Conservation (phyloP, 2,113 vertebrate genomes). For the Sylvia atricapilla region DNA sequence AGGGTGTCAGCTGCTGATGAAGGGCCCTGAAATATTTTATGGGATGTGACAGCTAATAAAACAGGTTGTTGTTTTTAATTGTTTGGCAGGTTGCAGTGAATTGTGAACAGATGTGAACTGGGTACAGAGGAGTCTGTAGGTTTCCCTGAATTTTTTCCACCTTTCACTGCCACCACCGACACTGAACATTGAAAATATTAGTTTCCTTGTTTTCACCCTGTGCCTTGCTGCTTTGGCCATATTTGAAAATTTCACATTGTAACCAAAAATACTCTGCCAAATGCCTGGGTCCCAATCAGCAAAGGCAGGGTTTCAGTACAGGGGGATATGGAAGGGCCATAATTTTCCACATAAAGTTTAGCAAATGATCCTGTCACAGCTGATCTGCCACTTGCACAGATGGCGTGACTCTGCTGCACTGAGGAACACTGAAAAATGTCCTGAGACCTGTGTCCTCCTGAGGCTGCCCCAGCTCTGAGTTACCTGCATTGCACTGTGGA, state of each 20-base stretch:
- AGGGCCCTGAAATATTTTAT: constrained; percentile 50
- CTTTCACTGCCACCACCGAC: not conserved
- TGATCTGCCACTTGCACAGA: not conserved
- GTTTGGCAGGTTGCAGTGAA: constrained; percentile 55
- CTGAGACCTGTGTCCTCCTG: not conserved
- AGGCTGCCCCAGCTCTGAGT: not conserved
- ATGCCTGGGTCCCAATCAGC: not conserved
- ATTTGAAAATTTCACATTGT: not conserved
- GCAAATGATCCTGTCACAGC: not conserved
- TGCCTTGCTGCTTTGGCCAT: not conserved
- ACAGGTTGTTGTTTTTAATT: constrained; percentile 64
- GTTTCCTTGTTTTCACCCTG: not conserved
- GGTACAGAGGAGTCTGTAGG: not conserved
- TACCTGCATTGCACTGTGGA: not conserved
- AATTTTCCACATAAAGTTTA: not conserved
- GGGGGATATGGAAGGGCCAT: not conserved
- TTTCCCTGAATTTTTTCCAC: not conserved
- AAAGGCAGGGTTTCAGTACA: not conserved
- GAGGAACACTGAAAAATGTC: not conserved
- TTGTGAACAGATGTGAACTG: constrained; percentile 54
- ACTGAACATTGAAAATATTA: not conserved
- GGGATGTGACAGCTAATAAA: constrained; percentile 64
- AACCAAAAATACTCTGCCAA: not conserved
- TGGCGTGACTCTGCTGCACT: not conserved
- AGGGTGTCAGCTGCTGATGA: constrained; percentile 48